Percentiles rank a stretch among this genome's conserved stretches.
Evolutionary conservation across 2,113 vertebrate genomes (phyloP).

Genomic region (Apaloderma vittatum): DNA sequence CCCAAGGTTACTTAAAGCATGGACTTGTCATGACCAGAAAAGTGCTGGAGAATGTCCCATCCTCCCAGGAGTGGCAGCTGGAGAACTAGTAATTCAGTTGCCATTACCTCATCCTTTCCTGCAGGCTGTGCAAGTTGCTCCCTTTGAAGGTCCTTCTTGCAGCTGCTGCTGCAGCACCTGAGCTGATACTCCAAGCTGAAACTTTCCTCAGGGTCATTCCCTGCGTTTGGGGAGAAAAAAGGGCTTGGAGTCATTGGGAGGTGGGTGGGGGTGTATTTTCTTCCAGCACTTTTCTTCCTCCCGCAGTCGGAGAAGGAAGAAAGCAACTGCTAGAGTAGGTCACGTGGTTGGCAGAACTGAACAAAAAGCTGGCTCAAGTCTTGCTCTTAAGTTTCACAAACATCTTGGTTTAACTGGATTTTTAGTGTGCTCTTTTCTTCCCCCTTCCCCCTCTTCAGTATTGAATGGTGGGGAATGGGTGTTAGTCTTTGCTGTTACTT

Average conservation of each 20-base stretch:
- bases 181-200: conserved; percentile 32
- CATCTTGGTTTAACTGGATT: conserved; percentile 35
- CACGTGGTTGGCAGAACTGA: background rate
- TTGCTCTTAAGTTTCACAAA: background rate
- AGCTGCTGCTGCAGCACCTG: conserved; percentile 16
- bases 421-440: background rate
- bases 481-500: conserved; percentile 35
- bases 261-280: background rate
- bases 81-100: conserved; percentile 29
- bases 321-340: conserved; percentile 17
- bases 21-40: background rate
- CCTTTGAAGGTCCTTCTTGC: conserved; percentile 30
- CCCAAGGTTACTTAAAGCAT: background rate
- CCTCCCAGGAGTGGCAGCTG: conserved; percentile 26
- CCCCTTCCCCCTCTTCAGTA: background rate
- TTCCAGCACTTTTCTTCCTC: background rate
- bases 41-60: background rate
- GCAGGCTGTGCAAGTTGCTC: background rate
- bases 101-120: conserved; percentile 49
- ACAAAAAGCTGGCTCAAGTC: conserved; percentile 7
- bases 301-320: background rate
- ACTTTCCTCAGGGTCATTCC: conserved; percentile 35
- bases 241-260: background rate
- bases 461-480: conserved; percentile 31
- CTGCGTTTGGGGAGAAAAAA: background rate